Evolutionary conservation across 2,797 vertebrate species (phyloP).

Genomic region (Crocidura indochinensis): DNA sequence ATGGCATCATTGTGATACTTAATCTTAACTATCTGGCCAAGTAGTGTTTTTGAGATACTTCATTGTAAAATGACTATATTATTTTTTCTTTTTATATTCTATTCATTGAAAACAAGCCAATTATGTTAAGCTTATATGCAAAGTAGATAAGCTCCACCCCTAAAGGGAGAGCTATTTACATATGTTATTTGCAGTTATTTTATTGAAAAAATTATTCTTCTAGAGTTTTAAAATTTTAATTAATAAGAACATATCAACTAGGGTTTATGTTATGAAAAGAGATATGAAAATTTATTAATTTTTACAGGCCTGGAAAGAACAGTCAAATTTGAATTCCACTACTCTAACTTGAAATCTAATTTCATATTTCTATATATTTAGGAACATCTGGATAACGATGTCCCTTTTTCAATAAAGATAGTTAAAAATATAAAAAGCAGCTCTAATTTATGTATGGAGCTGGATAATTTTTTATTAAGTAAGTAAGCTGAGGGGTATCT

Average conservation of each 20-base stretch:
- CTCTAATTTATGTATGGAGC: neutral
- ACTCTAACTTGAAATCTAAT: neutral
- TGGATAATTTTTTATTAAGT: neutral
- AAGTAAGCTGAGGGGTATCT: neutral
- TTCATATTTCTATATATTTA: neutral
- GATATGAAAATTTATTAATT: neutral
- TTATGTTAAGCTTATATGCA: neutral
- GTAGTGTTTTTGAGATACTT: neutral
- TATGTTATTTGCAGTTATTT: slow-evolving; percentile 10
- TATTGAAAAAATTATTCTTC: neutral
- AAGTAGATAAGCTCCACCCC: neutral
- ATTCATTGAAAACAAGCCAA: slow-evolving; percentile 14
- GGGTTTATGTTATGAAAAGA: neutral
- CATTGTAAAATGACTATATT: neutral
- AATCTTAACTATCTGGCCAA: neutral
- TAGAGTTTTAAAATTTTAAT: slow-evolving; percentile 17
- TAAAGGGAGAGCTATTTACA: neutral
- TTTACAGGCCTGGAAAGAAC: neutral
- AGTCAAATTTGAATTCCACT: neutral
- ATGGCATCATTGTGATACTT: neutral
- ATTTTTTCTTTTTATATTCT: neutral
- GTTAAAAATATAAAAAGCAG: neutral
- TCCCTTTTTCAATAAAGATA: neutral
- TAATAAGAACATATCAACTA: neutral
- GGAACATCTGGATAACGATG: neutral